Evolutionary conservation across 2,888 invertebrate genomes (phyloP).

Genomic region (Bedellia somnulentella): DNA sequence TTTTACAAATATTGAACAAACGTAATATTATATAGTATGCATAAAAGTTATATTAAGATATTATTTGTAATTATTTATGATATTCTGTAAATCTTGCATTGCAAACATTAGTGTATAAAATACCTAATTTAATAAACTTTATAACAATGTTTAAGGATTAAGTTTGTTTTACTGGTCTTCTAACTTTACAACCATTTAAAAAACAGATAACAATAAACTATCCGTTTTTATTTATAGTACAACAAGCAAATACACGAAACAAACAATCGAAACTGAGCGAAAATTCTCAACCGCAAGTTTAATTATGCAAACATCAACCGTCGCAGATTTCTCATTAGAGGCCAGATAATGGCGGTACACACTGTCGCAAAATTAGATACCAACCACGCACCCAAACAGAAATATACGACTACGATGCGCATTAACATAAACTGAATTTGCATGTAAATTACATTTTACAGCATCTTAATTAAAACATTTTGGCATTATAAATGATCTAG

Average conservation of each 20-base stretch:
- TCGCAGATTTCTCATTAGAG: conserved; percentile 62
- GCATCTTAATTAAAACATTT: conserved; percentile 65
- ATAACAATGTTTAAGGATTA: too few relatives aligned
- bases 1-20: too few relatives aligned
- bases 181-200: too few relatives aligned
- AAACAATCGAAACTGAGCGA: conserved; percentile 36
- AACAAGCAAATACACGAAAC: neutral
- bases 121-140: too few relatives aligned
- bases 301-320: conserved; percentile 61
- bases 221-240: too few relatives aligned
- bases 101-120: too few relatives aligned
- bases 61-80: too few relatives aligned
- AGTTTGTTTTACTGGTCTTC: too few relatives aligned
- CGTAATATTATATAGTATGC: too few relatives aligned
- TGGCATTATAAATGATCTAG: conserved; percentile 64
- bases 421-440: conserved; percentile 65
- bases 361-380: conserved; percentile 62
- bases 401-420: conserved; percentile 51
- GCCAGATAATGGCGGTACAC: conserved; percentile 60
- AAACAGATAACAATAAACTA: too few relatives aligned
- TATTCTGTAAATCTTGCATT: too few relatives aligned
- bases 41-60: too few relatives aligned
- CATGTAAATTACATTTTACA: conserved; percentile 65
- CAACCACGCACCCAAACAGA: conserved; percentile 56
- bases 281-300: conserved; percentile 48